Evolutionary conservation across 1,140 invertebrate species (phyloP), one percentile per base, ranked within the genome.

Genomic region (Leptopilina clavipes): DNA sequence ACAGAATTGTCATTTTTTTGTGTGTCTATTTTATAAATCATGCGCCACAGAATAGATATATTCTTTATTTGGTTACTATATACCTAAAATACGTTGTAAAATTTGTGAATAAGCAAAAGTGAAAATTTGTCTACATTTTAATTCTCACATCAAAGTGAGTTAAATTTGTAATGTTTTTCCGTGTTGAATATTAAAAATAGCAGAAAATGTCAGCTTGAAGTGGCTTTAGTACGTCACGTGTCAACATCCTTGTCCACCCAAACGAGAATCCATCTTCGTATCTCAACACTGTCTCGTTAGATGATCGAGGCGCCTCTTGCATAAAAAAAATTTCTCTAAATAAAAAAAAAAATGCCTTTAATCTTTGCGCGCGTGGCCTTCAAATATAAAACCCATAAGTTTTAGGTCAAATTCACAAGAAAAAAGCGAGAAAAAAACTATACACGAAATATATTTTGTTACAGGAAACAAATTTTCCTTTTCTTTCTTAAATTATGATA

Each of bases 181-280:
- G 59, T 14, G 25, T 65, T 65, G 22, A 14, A 22, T 3, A 31
- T 31, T 65, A 65, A 65, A 65, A 65, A 65, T 65, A 65, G 59
- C 59, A 65, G n/a, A 14, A 12, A 31, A 31, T 65, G 59, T 31
- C 3, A 65, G 59, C 3, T 14, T 37, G 22, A 65, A 65, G 59
- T 14, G 25, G 11, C 59, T 65, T n/a, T 31, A 31, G 25, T 22
- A 31, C 22, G 59, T 65, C 59, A 37, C 59, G 22, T 65, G 59
- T 65, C 59, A 65, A 65, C 59, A 65, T 25, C 19, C 59, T 65
- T 65, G 59, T 65, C 59, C 59, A 31, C 59, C 59, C 59, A 65
- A 65, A 65, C 12, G 59, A 65, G 59, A 65, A 65, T 65, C 59
- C 59, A 65, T 65, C 59, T 65, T 65, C 59, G 59, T 65, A 65